Conservation (phyloP, 2,113 vertebrate genomes). For the Vulpes lagopus region DNA sequence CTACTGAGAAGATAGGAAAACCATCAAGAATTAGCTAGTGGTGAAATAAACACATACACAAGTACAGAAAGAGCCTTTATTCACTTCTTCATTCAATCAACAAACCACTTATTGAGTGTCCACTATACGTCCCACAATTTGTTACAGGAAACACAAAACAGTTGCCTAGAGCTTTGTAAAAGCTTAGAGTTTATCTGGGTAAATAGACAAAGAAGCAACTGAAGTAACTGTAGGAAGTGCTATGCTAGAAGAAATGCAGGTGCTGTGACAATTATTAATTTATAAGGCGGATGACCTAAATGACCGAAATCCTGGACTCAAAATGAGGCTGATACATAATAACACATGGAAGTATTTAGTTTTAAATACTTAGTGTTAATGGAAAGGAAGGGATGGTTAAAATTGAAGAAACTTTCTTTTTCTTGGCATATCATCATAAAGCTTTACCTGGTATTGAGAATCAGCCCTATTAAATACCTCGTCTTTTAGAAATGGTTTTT, state of each 20-base stretch:
- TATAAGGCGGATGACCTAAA: background rate
- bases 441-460: background rate
- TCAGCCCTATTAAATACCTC: constrained; percentile 7
- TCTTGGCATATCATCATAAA: constrained; percentile 5
- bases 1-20: background rate
- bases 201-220: background rate
- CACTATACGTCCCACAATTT: background rate
- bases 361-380: background rate
- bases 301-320: constrained; percentile 8
- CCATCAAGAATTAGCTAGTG: background rate
- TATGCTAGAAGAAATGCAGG: background rate
- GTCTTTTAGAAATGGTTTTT: constrained; percentile 27
- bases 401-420: background rate
- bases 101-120: background rate
- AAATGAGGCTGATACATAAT: background rate
- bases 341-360: background rate
- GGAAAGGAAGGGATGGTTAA: background rate
- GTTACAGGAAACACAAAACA: background rate
- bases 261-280: background rate
- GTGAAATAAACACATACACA: background rate
- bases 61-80: background rate
- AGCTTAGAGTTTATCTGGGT: background rate
- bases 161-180: background rate
- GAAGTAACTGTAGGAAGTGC: background rate
- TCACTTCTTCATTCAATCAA: background rate